Evolutionary conservation across 2,888 invertebrate genomes (phyloP), one percentile per base, ranked within the genome.

Genomic region (Rotaria sp.): DNA sequence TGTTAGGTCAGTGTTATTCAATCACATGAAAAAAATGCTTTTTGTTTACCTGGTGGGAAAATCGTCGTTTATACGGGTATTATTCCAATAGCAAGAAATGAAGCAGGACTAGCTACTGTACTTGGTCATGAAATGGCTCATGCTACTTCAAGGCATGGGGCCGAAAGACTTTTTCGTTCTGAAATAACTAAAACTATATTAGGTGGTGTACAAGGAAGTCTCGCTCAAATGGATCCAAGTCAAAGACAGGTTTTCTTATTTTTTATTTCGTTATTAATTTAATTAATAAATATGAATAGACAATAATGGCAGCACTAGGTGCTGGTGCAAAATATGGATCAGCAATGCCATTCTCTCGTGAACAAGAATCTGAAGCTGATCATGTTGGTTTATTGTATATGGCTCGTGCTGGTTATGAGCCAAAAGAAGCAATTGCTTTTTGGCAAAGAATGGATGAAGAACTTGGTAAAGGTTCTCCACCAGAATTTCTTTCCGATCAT

Each of bases 111-210:
- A n/a, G 80, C 80, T 2, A 80, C 80, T 2, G 80, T 80, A 26
- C 80, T 80, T 26, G 80, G 80, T 80, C 80, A 80, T 45, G 80
- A 80, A 80, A 80, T 80, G 80, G 80, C 80, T 11, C 80, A 80
- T 80, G 80, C 80, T 24, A 80, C 80, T 45, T 80, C 80, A 45
- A 80, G 80, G 5, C 80, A 80, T 45, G 41, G 80, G 45, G 80
- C 80, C 11, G 80, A 80, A 45, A 41, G 80, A 80, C 41, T 80
- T 26, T 80, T 80, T 45, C 80, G 80, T 45, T 45, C 80, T 13
- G 41, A 80, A 80, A 45, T 80, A 26, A 41, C 41, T 5, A 24
- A 80, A 80, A 80, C 80, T 26, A 21, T 80, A 80, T 45, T 80
- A n/a, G 80, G 80, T 45, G 80, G 80, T 24, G 45, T 45, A 10